phyloP scores from a whole-genome alignment of 2,113 vertebrate species.

The Clarias gariepinus region DNA sequence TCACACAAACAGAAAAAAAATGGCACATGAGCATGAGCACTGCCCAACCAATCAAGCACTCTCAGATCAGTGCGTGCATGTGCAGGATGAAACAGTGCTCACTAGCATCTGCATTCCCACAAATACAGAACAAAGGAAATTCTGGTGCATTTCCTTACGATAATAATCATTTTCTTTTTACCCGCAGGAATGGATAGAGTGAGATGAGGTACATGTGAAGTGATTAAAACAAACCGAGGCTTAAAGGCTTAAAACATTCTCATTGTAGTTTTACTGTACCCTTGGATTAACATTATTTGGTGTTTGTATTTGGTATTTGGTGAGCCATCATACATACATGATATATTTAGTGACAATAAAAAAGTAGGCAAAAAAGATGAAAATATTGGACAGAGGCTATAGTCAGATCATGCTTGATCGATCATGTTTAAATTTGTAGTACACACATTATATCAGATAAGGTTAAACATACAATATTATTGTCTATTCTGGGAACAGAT shows the following conservation, averaged over 20 bases:
- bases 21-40: conserved; percentile 21
- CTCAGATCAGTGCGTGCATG: conserved; percentile 26
- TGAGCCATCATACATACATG: too few species aligned
- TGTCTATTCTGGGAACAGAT: too few species aligned
- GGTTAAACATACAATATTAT: too few species aligned
- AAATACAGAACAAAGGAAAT: conserved; percentile 24
- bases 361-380: too few species aligned
- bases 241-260: neutral
- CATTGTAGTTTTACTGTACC: neutral
- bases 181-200: neutral
- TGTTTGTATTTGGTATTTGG: neutral
- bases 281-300: neutral
- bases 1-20: conserved; percentile 49
- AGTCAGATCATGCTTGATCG: too few species aligned
- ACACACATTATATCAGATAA: too few species aligned
- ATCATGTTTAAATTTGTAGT: too few species aligned
- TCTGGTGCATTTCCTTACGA: neutral
- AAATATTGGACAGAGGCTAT: too few species aligned
- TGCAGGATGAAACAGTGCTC: conserved; percentile 22
- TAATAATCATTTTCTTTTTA: neutral
- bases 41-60: conserved; percentile 19
- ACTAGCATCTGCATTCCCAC: conserved; percentile 19
- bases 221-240: conserved; percentile 9
- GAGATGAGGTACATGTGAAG: neutral
- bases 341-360: too few species aligned